Evolutionary conservation across 2,888 invertebrate species (phyloP).

Genomic region (Ypsolopha scabrella): DNA sequence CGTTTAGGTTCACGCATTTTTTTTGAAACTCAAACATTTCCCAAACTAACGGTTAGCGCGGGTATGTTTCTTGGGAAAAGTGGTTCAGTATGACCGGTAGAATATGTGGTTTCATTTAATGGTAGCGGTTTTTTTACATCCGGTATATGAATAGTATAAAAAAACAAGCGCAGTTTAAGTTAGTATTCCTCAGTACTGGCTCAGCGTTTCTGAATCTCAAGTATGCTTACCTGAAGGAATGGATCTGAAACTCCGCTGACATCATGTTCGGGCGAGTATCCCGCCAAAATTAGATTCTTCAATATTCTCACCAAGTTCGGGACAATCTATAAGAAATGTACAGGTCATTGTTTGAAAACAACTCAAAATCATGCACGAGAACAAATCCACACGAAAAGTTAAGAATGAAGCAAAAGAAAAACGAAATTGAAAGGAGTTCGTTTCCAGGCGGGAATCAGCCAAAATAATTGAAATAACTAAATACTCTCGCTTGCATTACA

Average conservation of each 20-base stretch:
- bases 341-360: not conserved
- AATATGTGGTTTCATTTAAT: too few species aligned
- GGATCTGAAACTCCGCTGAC: slow-evolving; percentile 99
- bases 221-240: slow-evolving; percentile 87
- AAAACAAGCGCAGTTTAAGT: too few species aligned
- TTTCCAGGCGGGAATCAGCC: slow-evolving; percentile 6
- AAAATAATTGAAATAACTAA: slow-evolving; percentile 5
- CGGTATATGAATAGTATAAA: too few species aligned
- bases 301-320: slow-evolving; percentile 98
- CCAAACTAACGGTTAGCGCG: too few species aligned
- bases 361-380: not conserved
- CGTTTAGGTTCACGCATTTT: too few species aligned
- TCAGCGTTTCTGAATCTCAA: too few species aligned
- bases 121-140: too few species aligned
- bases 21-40: too few species aligned
- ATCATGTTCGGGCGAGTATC: slow-evolving; percentile 99
- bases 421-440: not conserved
- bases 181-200: too few species aligned
- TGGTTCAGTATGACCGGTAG: too few species aligned
- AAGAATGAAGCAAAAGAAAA: not conserved
- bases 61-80: too few species aligned
- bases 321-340: slow-evolving; percentile 83
- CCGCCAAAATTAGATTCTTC: slow-evolving; percentile 97
- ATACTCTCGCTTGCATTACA: not conserved
- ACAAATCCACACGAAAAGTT: not conserved